Conservation (phyloP, 2,888 invertebrate species). For the Lasioglossum marginatum region DNA sequence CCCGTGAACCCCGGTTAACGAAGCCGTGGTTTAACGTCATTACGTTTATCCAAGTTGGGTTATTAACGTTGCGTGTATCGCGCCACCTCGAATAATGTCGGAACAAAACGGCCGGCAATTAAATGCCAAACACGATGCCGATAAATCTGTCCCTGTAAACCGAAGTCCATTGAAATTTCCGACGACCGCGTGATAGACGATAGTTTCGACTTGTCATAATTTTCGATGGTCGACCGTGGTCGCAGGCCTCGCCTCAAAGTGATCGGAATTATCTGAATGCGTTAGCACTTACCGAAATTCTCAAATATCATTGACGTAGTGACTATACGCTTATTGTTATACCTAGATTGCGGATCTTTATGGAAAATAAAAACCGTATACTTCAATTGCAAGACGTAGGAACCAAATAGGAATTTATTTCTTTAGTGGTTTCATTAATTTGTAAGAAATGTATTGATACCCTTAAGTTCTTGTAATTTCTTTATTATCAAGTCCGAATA, state of each 20-base stretch:
- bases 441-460: too few relatives aligned
- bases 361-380: too few relatives aligned
- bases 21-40: constrained; percentile 27
- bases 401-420: too few relatives aligned
- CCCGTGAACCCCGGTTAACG: constrained; percentile 21
- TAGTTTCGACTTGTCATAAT: not conserved
- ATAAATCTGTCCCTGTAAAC: not conserved
- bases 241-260: not conserved
- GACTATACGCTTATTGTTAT: too few relatives aligned
- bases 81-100: not conserved
- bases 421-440: too few relatives aligned
- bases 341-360: too few relatives aligned
- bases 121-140: not conserved
- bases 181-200: not conserved
- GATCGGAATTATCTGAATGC: not conserved
- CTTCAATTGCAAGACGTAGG: too few relatives aligned
- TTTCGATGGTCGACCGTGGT: not conserved
- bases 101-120: constrained; percentile 18
- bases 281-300: too few relatives aligned
- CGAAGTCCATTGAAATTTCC: constrained; percentile 27
- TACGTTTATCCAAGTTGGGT: constrained; percentile 34
- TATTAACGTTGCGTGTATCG: constrained; percentile 13
- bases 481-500: too few relatives aligned
- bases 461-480: too few relatives aligned
- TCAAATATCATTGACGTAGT: too few relatives aligned